These are phyloP conservation scores for Nycticebus coucang DNA, from an alignment of 2,113 vertebrate genomes.

Conservation along the genomic window DNA sequence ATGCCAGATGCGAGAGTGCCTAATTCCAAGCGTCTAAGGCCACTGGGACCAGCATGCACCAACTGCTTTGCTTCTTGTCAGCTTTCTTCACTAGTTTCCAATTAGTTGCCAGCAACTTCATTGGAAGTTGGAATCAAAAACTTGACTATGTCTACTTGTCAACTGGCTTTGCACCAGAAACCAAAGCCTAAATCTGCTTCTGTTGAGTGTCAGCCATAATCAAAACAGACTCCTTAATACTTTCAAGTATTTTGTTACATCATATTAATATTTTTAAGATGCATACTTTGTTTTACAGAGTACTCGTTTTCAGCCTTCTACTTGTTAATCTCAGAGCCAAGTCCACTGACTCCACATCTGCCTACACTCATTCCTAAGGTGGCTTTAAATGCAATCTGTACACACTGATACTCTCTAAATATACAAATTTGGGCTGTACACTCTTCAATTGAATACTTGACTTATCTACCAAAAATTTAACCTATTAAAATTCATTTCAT, in stretches of 20 bases:
- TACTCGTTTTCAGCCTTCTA: background rate
- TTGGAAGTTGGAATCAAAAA: background rate
- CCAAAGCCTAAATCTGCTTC: background rate
- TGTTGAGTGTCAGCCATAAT: background rate
- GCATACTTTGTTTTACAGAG: background rate
- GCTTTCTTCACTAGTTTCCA: background rate
- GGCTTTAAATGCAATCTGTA: background rate
- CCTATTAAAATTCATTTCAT: background rate
- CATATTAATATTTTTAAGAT: background rate
- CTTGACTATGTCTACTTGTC: background rate
- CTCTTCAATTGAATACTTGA: background rate
- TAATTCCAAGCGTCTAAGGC: background rate
- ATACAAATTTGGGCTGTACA: background rate
- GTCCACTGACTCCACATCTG: background rate
- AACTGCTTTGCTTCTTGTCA: background rate
- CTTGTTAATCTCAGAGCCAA: background rate
- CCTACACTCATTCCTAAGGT: background rate
- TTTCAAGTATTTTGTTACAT: background rate
- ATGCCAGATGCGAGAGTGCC: rapidly evolving
- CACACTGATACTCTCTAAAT: background rate
- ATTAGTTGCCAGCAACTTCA: too few relatives aligned
- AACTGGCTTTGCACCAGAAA: background rate
- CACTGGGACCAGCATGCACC: too few relatives aligned
- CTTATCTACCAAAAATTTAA: background rate
- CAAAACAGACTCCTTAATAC: background rate